phyloP scores from a whole-genome alignment of 2,797 vertebrate species.

The Micromesistius poutassou region DNA sequence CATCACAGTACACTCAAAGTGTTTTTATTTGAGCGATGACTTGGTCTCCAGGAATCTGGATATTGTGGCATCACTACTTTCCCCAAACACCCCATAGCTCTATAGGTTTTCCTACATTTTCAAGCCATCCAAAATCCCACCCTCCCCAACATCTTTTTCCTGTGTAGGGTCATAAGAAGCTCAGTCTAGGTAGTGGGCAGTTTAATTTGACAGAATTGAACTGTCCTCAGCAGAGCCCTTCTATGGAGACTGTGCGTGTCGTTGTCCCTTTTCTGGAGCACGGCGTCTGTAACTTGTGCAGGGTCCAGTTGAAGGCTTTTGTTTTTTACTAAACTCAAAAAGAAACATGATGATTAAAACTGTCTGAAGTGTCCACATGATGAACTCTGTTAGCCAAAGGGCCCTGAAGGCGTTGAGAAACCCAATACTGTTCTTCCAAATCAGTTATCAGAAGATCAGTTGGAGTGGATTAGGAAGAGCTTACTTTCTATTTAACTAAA shows the following conservation, averaged over 20 bases:
- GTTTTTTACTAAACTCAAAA: slow-evolving; percentile 45
- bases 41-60: background rate
- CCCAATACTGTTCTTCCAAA: no score
- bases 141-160: background rate
- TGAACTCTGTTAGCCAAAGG: no score
- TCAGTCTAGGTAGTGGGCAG: no score
- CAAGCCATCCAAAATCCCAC: background rate
- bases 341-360: no score
- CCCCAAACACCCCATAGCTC: background rate
- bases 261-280: no score
- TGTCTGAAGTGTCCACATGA: no score
- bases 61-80: background rate
- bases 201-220: no score
- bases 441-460: no score
- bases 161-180: no score
- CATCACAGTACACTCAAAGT: background rate
- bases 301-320: slow-evolving; percentile 8
- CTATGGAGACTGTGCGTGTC: no score
- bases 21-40: background rate
- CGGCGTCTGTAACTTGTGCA: background rate
- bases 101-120: background rate
- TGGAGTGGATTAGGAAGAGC: background rate
- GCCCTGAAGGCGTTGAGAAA: no score
- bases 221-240: no score
- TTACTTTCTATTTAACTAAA: background rate